Evolutionary conservation across 2,888 invertebrate genomes (phyloP), one percentile per base, ranked within the genome.

Genomic region (Chalcis sispes): DNA sequence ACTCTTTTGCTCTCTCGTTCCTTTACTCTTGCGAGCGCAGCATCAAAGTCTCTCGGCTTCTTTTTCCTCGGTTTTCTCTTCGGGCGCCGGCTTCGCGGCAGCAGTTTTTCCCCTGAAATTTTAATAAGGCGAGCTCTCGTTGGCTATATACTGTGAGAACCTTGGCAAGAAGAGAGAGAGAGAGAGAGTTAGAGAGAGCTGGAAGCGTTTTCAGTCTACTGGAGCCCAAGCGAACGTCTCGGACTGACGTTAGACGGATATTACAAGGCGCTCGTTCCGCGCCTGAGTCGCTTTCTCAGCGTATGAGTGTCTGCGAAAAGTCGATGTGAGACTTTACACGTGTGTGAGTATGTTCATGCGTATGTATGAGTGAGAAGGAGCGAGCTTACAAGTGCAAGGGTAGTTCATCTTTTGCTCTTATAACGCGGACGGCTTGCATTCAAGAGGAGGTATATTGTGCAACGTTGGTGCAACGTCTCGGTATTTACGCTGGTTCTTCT

Each of bases 21-120:
- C 42, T 42, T n/a, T n/a, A n/a, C 42, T 15, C 8, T 13, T 2
- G 4, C 42, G 2, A 4, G 15, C 7, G 15, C 42, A n/a, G 15
- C 42, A 42, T 42, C 42, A 42, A 56, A 42, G 54, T 42, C 40
- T 56, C 40, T 56, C 40, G 27, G 54, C 27, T 25, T 56, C 40
- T 56, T 15, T 52, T 23, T 66, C 54, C 13, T 27, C 18, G 25
- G 3, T 52, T 64, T 25, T 56, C 18, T 48, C n/a, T 27, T 25
- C 46, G 25, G n/a, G 25, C 20, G 36, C 10, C 36, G 18, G 18
- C 23, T n/a, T 1, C 18, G 2, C 25, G 48, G n/a, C 20, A 36
- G 20, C 56, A 72, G 65, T 72, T 62, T 73, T 73, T 67, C 59
- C n/a, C n/a, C 23, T 73, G 52, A 67, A 73, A 73, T 73, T 73